These are phyloP conservation scores for Phenganax marumi DNA, from an alignment of 92 coral and sea anemone genomes.

Conservation along the genomic window DNA sequence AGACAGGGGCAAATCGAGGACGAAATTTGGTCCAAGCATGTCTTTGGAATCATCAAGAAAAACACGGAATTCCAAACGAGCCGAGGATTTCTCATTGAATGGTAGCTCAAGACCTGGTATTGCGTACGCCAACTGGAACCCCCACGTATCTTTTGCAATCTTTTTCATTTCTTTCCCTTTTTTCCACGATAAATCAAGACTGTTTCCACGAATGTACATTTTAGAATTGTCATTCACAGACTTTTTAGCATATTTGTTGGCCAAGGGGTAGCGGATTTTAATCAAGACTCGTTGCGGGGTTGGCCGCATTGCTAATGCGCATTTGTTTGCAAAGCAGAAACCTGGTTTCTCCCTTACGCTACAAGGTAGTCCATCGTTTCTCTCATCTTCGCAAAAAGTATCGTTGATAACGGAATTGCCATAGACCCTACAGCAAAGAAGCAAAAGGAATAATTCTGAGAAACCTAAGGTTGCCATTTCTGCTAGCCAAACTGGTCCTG, in stretches of 20 bases:
- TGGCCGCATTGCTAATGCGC: slow-evolving; percentile 1
- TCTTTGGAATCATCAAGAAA: slow-evolving; percentile 30
- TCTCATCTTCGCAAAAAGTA: background rate
- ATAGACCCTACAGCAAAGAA: background rate
- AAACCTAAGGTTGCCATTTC: background rate
- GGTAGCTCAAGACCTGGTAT: slow-evolving; percentile 7
- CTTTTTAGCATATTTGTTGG: background rate
- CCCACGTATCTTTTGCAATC: slow-evolving; percentile 46
- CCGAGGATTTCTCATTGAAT: background rate
- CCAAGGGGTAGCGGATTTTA: slow-evolving; percentile 11
- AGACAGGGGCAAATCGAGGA: slow-evolving; percentile 30
- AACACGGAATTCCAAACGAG: slow-evolving; percentile 22
- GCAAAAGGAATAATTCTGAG: background rate
- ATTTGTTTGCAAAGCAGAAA: background rate
- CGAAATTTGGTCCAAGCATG: slow-evolving; percentile 58
- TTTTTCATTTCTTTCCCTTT: slow-evolving; percentile 48
- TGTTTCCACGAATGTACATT: slow-evolving; percentile 58
- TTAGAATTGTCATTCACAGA: background rate
- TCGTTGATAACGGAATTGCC: background rate
- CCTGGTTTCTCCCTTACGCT: background rate
- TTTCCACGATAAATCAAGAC: slow-evolving; percentile 51
- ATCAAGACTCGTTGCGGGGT: background rate
- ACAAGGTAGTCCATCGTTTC: background rate
- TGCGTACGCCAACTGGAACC: background rate
- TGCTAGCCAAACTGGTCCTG: background rate